phyloP scores from a whole-genome alignment of 2,113 vertebrate species.

The Seriola quinqueradiata region DNA sequence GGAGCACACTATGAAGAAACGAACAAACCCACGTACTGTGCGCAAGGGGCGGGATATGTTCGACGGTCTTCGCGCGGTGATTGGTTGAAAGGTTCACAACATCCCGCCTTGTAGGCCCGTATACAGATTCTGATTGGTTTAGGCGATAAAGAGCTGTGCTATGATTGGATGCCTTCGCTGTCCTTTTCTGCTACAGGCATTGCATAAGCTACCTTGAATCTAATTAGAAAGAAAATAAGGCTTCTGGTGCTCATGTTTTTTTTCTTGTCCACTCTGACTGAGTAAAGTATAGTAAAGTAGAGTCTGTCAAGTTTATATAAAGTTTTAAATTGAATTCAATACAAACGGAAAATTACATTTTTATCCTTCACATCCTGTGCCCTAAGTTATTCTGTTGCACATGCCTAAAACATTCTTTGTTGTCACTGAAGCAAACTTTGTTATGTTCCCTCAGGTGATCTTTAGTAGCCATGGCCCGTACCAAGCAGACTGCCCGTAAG shows the following conservation, averaged over 20 bases:
- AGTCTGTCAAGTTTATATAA: background rate
- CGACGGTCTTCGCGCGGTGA: background rate
- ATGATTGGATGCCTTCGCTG: conserved; percentile 45
- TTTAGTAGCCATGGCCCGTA: conserved; percentile 86
- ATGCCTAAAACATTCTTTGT: background rate
- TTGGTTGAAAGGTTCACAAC: conserved; percentile 42
- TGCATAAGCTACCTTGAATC: conserved; percentile 52
- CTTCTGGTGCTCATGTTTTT: background rate
- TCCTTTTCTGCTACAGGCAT: conserved; percentile 15
- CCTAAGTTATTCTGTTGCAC: background rate
- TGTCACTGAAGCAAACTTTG: background rate
- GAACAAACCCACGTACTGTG: conserved; percentile 49
- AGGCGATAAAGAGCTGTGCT: conserved; percentile 5
- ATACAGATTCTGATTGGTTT: conserved; percentile 40
- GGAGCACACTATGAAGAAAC: conserved; percentile 25
- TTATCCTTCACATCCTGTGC: background rate
- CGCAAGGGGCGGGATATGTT: conserved; percentile 62
- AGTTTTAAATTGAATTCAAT: background rate
- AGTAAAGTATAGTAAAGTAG: background rate
- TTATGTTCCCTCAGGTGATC: conserved; percentile 59
- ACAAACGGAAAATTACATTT: background rate
- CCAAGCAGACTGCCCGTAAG: conserved; percentile 90
- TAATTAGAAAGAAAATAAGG: background rate
- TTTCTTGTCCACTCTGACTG: background rate
- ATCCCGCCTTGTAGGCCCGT: conserved; percentile 19